A percentile compares a stretch with the other conserved stretches of the same genome.
Conservation (phyloP, 2,888 invertebrate species). For the Ephialtes manifestator region DNA sequence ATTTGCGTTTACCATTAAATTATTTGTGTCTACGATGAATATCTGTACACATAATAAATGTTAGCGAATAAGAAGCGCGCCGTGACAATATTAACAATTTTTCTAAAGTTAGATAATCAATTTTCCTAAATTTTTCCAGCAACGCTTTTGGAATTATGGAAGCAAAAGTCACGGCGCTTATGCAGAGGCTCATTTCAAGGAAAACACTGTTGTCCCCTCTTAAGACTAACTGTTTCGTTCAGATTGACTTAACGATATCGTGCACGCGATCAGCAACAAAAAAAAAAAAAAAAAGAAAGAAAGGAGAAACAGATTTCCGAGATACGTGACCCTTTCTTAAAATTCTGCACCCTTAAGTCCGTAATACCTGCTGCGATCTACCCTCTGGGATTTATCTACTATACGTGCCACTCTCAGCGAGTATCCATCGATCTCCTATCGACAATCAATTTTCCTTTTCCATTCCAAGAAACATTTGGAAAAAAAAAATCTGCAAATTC, state of each 20-base stretch:
- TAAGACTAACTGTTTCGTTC: constrained; percentile 4
- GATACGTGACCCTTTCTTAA: constrained; percentile 44
- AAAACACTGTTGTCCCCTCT: constrained; percentile 14
- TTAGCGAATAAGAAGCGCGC: no score
- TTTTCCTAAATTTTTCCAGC: background rate
- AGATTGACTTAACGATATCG: constrained; percentile 23
- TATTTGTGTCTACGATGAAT: no score
- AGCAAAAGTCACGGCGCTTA: background rate
- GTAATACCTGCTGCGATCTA: constrained; percentile 4
- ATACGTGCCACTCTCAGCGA: constrained; percentile 23
- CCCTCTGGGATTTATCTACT: background rate
- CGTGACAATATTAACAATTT: no score
- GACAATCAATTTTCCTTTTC: constrained; percentile 15
- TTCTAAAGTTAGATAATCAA: background rate
- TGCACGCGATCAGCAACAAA: constrained; percentile 25
- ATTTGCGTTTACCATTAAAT: no score
- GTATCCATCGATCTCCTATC: constrained; percentile 35
- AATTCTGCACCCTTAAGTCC: constrained; percentile 21
- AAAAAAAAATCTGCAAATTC: constrained; percentile 27
- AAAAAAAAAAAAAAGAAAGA: background rate
- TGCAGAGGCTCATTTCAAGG: constrained; percentile 17
- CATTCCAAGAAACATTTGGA: constrained; percentile 3
- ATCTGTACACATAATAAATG: no score
- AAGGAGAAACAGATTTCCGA: constrained; percentile 20
- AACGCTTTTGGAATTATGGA: background rate